phyloP scores from a whole-genome alignment of 2,888 invertebrate genomes.

The Tyria jacobaeae region DNA sequence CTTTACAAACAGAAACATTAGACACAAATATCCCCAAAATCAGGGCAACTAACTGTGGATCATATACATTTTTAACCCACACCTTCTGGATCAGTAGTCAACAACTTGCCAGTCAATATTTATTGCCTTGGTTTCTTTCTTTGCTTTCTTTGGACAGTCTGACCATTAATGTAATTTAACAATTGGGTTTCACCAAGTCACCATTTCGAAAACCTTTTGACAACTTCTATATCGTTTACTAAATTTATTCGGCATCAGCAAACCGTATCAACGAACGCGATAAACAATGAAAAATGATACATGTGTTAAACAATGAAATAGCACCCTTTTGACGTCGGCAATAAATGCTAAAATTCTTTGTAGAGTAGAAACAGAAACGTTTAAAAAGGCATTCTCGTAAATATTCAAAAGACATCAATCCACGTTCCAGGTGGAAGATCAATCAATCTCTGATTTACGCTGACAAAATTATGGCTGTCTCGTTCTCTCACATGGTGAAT shows the following conservation, averaged over 20 bases:
- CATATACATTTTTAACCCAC: too few species aligned
- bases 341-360: conserved; percentile 24
- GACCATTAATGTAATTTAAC: not conserved
- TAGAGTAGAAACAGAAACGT: conserved; percentile 33
- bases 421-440: conserved; percentile 57
- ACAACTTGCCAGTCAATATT: too few species aligned
- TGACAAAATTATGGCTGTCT: conserved; percentile 43
- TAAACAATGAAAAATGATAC: conserved; percentile 50
- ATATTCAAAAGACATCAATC: conserved; percentile 63
- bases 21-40: too few species aligned
- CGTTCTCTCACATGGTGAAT: conserved; percentile 35
- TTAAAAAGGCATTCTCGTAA: conserved; percentile 42
- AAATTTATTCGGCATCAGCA: conserved; percentile 47
- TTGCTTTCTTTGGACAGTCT: not conserved
- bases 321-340: conserved; percentile 12
- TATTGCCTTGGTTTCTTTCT: not conserved
- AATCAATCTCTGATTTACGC: conserved; percentile 65
- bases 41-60: too few species aligned
- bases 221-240: conserved; percentile 38
- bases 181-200: conserved; percentile 19
- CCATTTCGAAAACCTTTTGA: conserved; percentile 30
- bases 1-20: too few species aligned
- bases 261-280: conserved; percentile 43
- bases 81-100: too few species aligned
- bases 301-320: conserved; percentile 23